Conservation (phyloP, 2,113 vertebrate species). For the Labeo rohita region DNA sequence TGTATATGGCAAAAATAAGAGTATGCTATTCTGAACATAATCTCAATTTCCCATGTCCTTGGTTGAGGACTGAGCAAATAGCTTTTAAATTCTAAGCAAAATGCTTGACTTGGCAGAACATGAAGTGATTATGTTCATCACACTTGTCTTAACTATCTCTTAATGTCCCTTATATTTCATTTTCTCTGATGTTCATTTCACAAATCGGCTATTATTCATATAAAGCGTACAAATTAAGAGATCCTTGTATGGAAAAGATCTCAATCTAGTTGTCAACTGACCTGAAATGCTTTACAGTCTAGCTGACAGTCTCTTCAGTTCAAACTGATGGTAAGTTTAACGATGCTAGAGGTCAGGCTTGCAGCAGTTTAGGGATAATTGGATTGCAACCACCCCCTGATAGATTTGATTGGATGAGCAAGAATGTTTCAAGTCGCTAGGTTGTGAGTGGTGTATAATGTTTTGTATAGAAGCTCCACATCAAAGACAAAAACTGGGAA, state of each 20-base stretch:
- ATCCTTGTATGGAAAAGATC: neutral
- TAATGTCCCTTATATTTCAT: neutral
- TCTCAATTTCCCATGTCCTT: neutral
- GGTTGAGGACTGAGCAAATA: constrained; percentile 9
- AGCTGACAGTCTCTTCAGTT: neutral
- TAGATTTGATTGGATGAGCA: constrained; percentile 49
- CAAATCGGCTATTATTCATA: neutral
- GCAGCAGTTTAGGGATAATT: constrained; percentile 37
- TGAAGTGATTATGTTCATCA: constrained; percentile 25
- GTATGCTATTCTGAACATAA: neutral
- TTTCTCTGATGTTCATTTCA: neutral
- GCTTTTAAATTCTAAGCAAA: constrained; percentile 22
- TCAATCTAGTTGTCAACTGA: constrained; percentile 10
- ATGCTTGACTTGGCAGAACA: neutral
- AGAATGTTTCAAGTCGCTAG: constrained; percentile 29
- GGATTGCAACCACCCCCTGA: constrained; percentile 45
- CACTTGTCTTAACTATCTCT: constrained; percentile 16
- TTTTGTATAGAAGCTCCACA: constrained; percentile 13
- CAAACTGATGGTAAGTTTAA: constrained; percentile 9
- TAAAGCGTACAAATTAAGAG: neutral
- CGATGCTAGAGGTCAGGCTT: constrained; percentile 27
- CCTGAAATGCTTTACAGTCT: neutral
- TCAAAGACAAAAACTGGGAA: constrained; percentile 9
- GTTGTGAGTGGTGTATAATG: constrained; percentile 17
- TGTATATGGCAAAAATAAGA: neutral